A percentile compares a stretch with the other conserved stretches of the same genome.
These are phyloP conservation scores for Polia nebulosa DNA, from an alignment of 2,888 invertebrate genomes.

Conservation along the genomic window DNA sequence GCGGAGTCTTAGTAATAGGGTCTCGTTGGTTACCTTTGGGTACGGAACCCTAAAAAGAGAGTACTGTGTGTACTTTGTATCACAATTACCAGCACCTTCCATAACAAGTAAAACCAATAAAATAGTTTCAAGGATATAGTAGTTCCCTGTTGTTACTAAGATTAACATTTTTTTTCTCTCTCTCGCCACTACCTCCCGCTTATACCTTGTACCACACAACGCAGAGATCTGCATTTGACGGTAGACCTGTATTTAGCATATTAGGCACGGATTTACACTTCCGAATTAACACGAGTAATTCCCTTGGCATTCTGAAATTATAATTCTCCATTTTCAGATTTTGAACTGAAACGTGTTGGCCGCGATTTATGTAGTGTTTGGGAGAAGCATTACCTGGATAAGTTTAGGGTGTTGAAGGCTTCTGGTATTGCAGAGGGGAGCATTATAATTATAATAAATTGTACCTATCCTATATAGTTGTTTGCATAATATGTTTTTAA, in stretches of 20 bases:
- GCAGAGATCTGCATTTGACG: slow-evolving; percentile 82
- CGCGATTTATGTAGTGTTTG: slow-evolving; percentile 23
- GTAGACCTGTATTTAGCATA: slow-evolving; percentile 84
- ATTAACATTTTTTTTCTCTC: not conserved
- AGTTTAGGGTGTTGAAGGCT: not conserved
- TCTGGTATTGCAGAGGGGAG: not conserved
- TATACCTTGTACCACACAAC: slow-evolving; percentile 62
- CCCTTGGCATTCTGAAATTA: slow-evolving; percentile 67
- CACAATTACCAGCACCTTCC: too few relatives aligned
- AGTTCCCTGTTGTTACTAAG: too few relatives aligned
- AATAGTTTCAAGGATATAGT: too few relatives aligned
- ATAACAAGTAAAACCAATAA: too few relatives aligned
- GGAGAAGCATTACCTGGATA: not conserved
- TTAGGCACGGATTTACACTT: slow-evolving; percentile 80
- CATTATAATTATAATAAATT: not conserved
- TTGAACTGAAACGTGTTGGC: slow-evolving; percentile 16
- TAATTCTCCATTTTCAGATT: slow-evolving; percentile 57
- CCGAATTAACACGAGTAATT: slow-evolving; percentile 77
- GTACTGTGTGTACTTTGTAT: too few relatives aligned
- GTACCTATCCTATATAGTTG: too few relatives aligned
- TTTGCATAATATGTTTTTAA: too few relatives aligned
- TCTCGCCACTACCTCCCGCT: slow-evolving; percentile 10
- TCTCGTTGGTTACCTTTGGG: too few relatives aligned
- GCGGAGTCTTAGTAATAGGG: too few relatives aligned
- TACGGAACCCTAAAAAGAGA: too few relatives aligned